Evolutionary conservation across 2,888 invertebrate species (phyloP).

Genomic region (Athrips mouffetella): DNA sequence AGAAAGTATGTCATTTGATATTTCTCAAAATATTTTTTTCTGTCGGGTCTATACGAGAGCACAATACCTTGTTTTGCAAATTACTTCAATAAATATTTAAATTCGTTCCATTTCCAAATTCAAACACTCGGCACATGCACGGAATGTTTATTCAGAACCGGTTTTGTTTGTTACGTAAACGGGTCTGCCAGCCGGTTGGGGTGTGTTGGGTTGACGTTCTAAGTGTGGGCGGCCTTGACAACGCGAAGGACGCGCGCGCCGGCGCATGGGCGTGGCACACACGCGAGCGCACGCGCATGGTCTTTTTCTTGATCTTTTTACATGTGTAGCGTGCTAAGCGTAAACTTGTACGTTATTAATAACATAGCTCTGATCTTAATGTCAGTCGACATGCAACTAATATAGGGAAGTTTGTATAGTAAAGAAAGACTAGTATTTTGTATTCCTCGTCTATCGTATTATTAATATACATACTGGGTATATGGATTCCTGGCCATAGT

Average conservation of each 20-base stretch:
- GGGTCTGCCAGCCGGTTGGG: constrained; percentile 47
- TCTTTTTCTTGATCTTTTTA: not conserved
- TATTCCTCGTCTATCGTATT: too few species aligned
- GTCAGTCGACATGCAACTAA: not conserved
- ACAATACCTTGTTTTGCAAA: too few species aligned
- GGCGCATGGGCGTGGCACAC: constrained; percentile 49
- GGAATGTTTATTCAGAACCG: constrained; percentile 29
- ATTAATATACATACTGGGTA: too few species aligned
- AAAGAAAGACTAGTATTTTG: too few species aligned
- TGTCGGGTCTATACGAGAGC: too few species aligned
- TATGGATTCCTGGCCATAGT: too few species aligned
- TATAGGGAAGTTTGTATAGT: not conserved
- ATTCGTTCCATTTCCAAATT: too few species aligned
- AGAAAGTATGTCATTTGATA: too few species aligned
- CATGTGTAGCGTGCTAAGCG: not conserved
- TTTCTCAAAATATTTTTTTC: too few species aligned
- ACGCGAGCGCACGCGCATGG: constrained; percentile 30
- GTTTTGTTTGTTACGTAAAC: constrained; percentile 39
- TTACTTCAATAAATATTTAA: too few species aligned
- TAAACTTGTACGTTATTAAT: constrained; percentile 1
- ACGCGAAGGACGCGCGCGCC: constrained; percentile 57
- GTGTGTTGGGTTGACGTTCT: constrained; percentile 33
- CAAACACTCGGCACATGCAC: not conserved
- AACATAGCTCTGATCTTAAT: not conserved
- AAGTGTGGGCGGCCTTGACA: constrained; percentile 69